Evolutionary conservation across 1,140 invertebrate species (phyloP).

Genomic region (Fopius arisanus): DNA sequence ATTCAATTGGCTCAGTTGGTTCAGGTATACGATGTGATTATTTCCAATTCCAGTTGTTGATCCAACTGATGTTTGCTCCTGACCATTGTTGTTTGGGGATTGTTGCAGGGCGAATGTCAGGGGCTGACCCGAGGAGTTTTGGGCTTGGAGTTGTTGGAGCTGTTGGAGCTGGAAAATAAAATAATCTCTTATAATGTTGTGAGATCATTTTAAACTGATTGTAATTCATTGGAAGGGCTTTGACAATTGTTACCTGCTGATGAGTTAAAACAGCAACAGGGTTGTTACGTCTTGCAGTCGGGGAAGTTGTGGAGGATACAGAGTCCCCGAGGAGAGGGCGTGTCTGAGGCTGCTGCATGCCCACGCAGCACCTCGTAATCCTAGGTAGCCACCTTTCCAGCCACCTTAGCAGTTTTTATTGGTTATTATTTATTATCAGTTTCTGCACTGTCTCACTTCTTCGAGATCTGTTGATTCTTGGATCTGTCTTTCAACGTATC

Average conservation of each 20-base stretch:
- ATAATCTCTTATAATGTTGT: too few species aligned
- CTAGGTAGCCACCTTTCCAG: conserved; percentile 61
- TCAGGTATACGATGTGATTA: conserved; percentile 64
- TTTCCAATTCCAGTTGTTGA: conserved; percentile 56
- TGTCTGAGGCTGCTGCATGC: conserved; percentile 69
- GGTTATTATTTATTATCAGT: neutral
- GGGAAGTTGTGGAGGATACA: conserved; percentile 66
- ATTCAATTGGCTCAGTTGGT: conserved; percentile 63
- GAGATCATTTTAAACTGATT: too few species aligned
- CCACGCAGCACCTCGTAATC: conserved; percentile 68
- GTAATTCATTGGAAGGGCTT: too few species aligned
- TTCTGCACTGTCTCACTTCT: neutral
- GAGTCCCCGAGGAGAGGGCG: conserved; percentile 68
- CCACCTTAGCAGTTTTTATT: conserved; percentile 23
- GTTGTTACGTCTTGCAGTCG: conserved; percentile 60
- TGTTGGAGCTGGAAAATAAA: conserved; percentile 60
- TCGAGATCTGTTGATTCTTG: neutral
- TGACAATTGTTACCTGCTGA: conserved; percentile 62
- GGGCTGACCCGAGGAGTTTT: conserved; percentile 62
- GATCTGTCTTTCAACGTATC: neutral
- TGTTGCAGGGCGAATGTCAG: conserved; percentile 66
- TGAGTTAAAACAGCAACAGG: conserved; percentile 64
- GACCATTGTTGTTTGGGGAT: conserved; percentile 53
- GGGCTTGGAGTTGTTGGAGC: conserved; percentile 64
- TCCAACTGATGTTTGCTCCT: conserved; percentile 57